Percentiles rank a stretch among this genome's conserved stretches.
Conservation (phyloP, 2,113 vertebrate genomes). For the Passerina amoena region DNA sequence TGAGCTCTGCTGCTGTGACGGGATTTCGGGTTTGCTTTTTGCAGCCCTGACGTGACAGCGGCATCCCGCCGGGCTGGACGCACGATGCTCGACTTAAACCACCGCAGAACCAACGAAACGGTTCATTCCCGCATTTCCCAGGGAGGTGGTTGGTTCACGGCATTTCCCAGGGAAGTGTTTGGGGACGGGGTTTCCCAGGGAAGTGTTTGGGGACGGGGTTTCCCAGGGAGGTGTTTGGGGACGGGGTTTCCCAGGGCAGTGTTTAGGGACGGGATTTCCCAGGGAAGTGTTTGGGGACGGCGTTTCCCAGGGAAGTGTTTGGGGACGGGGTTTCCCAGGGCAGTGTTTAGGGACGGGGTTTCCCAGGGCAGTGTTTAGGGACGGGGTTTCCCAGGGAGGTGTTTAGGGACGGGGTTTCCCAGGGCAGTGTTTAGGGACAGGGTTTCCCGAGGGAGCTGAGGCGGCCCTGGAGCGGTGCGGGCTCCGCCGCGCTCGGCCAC, state of each 20-base stretch:
- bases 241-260: too few relatives aligned
- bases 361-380: too few relatives aligned
- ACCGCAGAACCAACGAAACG: accelerated
- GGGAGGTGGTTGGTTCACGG: too few relatives aligned
- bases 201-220: accelerated
- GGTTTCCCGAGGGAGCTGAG: too few relatives aligned
- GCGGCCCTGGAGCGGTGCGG: accelerated
- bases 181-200: too few relatives aligned
- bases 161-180: too few relatives aligned
- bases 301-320: accelerated
- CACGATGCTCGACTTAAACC: not conserved
- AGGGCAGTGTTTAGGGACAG: accelerated
- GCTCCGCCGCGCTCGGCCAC: not conserved
- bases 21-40: not conserved
- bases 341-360: accelerated
- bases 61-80: not conserved
- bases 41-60: not conserved
- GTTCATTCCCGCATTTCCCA: accelerated
- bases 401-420: too few relatives aligned
- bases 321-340: too few relatives aligned
- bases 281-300: too few relatives aligned
- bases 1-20: not conserved
- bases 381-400: accelerated
- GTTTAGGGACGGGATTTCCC: too few relatives aligned
- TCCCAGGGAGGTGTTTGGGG: too few relatives aligned